These are phyloP conservation scores for Anoncus sp. DNA, from an alignment of 2,888 invertebrate species.

Conservation along the genomic window DNA sequence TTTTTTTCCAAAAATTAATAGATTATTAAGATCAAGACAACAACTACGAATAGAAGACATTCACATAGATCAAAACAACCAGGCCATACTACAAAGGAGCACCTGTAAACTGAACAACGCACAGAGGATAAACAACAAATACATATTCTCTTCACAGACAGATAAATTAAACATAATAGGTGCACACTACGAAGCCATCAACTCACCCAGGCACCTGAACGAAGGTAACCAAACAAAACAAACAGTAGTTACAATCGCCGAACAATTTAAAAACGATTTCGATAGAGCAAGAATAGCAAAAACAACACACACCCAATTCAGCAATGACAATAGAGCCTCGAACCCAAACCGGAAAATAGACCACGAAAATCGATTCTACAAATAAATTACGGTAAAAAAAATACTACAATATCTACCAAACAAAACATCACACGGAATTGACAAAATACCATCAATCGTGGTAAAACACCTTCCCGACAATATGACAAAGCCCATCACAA, in stretches of 20 bases:
- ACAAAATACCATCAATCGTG: not conserved
- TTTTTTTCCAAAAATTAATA: constrained; percentile 55
- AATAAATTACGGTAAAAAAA: not conserved
- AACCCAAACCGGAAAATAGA: not conserved
- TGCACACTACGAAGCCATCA: constrained; percentile 15
- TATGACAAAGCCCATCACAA: not conserved
- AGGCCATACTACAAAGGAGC: not conserved
- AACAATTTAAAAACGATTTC: no score
- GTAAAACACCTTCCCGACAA: not conserved
- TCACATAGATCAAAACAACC: not conserved
- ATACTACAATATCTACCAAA: not conserved
- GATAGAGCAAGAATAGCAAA: no score
- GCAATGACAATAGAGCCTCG: not conserved
- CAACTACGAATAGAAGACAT: no score
- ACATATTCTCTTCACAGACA: not conserved
- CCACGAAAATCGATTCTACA: no score
- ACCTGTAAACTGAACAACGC: not conserved
- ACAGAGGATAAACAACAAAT: not conserved
- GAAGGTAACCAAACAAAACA: no score
- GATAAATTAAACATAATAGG: constrained; percentile 19
- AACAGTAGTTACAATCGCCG: no score
- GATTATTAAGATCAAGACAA: constrained; percentile 48
- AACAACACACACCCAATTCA: no score
- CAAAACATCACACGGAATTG: not conserved
- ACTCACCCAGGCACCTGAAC: constrained; percentile 29